Base-by-base conservation (phyloP, 1,140 invertebrate genomes). In the Neodiprion pinetum region DNA sequence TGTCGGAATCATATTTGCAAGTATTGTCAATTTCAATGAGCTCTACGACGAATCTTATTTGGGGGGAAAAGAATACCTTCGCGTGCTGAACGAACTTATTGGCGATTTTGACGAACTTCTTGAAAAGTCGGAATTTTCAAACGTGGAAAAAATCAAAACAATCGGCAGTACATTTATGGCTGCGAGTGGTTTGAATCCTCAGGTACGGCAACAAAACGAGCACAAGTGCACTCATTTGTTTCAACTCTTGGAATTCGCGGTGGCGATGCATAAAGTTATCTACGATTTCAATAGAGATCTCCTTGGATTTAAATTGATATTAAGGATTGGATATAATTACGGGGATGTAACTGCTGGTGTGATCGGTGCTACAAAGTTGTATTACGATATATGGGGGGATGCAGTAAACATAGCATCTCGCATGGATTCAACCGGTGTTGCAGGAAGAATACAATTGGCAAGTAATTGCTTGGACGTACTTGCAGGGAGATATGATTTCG, bases 341-440 rank as follows among this genome's bases (percentile, higher is more conserved):
- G 97, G 97, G 0, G 96, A 98, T 79, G 96, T 98, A 0, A 98
- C 96, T 0, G 96, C 97, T 0, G 98, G 98, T 7, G 97, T 99
- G 0, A 98, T 99, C 70, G 98, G 98, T 0, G 98, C 97, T 0
- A 96, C 95, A 0, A 99, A 99, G 83, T 89, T 99, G 17, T 96
- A 97, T 82, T 99, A 98, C 79, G 98, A 99, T 85, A 99, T 99
- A 72, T 99, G 98, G 98, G 98, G 98, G 0, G 97, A 99, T 88
- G 97, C 98, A 0, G 97, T 99, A 0, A 99, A 99, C 88, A 98
- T 99, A 72, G 97, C 98, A 0, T 97, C 95, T 7, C 89, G 98
- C 72, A 98, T 96, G 98, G 98, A 99, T 84, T 97, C 96, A 0
- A 97, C 96, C 0, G 96, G 96, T 0, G 92, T 98, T 1, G 90